phyloP scores from a whole-genome alignment of 2,888 invertebrate species.

The Hecatera dysodea region DNA sequence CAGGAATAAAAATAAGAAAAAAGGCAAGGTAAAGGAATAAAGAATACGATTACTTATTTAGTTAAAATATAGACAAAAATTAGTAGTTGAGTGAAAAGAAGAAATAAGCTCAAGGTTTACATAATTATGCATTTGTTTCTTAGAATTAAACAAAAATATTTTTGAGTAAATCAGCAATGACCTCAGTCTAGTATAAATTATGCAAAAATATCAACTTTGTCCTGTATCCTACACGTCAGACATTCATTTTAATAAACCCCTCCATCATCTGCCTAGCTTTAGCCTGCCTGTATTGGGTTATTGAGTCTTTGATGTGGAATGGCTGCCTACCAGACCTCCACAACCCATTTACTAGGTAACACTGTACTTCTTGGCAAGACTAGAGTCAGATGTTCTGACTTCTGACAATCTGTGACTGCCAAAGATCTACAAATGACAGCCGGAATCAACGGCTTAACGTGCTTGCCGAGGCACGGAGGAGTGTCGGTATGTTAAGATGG shows the following conservation, averaged over 20 bases:
- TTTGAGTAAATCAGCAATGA: background rate
- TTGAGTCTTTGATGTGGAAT: no score
- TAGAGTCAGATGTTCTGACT: no score
- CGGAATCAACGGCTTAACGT: no score
- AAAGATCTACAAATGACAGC: no score
- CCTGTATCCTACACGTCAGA: background rate
- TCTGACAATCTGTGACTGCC: no score
- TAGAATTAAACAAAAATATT: background rate
- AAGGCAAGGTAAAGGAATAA: background rate
- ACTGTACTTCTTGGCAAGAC: no score
- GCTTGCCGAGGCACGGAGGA: no score
- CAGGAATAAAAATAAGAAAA: background rate
- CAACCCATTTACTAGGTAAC: no score
- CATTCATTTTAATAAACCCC: conserved; percentile 23
- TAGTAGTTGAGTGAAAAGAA: background rate
- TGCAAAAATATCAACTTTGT: background rate
- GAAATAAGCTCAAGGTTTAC: conserved; percentile 21
- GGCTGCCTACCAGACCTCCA: no score
- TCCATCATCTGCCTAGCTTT: no score
- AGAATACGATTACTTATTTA: background rate
- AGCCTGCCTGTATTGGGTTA: no score
- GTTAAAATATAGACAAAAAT: background rate
- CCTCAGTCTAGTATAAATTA: background rate
- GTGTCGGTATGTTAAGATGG: no score
- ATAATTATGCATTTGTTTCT: background rate